phyloP scores from a whole-genome alignment of 2,888 invertebrate genomes.

The Rhamnusium bicolor region DNA sequence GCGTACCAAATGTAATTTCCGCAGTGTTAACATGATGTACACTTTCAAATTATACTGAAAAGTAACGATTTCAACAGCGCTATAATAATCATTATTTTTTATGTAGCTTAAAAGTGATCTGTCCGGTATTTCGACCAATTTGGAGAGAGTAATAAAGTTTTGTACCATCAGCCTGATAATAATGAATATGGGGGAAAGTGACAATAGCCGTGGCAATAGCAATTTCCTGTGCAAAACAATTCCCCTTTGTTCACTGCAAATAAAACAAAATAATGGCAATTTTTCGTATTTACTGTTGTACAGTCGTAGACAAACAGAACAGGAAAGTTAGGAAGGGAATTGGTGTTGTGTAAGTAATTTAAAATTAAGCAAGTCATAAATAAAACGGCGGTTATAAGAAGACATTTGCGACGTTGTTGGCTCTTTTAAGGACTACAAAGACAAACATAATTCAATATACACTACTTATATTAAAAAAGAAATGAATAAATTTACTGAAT shows the following conservation, averaged over 20 bases:
- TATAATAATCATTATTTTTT: constrained; percentile 12
- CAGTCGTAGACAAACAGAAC: not conserved
- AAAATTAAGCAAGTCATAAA: not conserved
- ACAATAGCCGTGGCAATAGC: constrained; percentile 1
- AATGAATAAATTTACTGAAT: no score
- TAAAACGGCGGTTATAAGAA: no score
- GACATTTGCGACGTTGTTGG: not conserved
- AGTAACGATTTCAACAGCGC: not conserved
- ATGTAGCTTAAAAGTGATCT: constrained; percentile 3
- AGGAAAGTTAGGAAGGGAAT: not conserved
- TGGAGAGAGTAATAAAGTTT: not conserved
- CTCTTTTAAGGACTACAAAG: not conserved
- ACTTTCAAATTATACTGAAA: not conserved
- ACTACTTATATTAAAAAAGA: no score
- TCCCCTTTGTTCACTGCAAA: not conserved
- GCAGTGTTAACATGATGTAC: not conserved
- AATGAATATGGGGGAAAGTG: constrained; percentile 15
- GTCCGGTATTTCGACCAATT: constrained; percentile 2
- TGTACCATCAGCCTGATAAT: not conserved
- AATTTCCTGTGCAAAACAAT: constrained; percentile 23
- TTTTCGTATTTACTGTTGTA: not conserved
- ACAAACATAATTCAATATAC: not conserved
- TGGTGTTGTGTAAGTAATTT: not conserved
- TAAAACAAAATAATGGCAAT: not conserved
- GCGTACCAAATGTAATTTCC: not conserved